These are phyloP conservation scores for Hemiscyllium ocellatum DNA, from an alignment of 2,113 vertebrate species.

Conservation along the genomic window DNA sequence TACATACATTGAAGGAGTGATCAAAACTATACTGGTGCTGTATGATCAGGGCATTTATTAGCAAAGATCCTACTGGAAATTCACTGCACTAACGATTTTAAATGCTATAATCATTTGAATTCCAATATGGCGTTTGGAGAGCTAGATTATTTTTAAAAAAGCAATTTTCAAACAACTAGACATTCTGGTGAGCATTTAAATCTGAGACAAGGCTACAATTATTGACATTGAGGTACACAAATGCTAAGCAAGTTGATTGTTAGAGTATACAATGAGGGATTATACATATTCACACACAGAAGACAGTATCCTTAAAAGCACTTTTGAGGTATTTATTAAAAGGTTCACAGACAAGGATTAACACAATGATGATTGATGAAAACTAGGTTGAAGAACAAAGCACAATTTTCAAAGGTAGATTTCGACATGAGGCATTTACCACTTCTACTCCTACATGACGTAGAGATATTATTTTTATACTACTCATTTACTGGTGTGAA, in stretches of 20 bases:
- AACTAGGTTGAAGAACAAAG: background rate
- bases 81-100: background rate
- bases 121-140: background rate
- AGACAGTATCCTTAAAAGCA: background rate
- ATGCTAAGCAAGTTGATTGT: background rate
- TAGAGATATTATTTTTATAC: background rate
- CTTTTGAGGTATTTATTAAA: slow-evolving; percentile 32
- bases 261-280: background rate
- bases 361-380: background rate
- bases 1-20: background rate
- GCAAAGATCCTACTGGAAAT: background rate
- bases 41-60: background rate
- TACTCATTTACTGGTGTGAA: slow-evolving; percentile 20
- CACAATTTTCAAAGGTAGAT: background rate
- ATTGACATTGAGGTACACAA: background rate
- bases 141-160: background rate
- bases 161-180: background rate
- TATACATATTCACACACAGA: background rate
- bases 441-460: background rate
- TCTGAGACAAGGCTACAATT: background rate
- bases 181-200: too few species aligned
- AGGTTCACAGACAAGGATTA: background rate
- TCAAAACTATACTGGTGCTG: background rate
- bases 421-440: background rate
- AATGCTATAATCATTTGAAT: background rate